These are phyloP conservation scores for Poecilia latipinna DNA, from an alignment of 2,113 vertebrate genomes.

Conservation along the genomic window DNA sequence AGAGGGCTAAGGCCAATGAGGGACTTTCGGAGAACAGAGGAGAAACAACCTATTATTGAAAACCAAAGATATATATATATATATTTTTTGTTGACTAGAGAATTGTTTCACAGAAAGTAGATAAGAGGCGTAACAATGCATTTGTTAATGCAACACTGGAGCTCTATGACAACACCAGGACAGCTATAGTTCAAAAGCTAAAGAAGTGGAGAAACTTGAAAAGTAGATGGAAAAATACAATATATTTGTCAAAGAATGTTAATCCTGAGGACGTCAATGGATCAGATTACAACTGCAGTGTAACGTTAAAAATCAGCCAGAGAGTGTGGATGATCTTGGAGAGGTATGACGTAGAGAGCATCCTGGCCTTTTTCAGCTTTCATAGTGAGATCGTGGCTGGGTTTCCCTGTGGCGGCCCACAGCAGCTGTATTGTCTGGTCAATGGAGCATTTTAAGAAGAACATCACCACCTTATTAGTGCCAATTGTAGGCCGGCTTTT, in stretches of 20 bases:
- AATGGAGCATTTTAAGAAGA: too few relatives aligned
- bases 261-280: too few relatives aligned
- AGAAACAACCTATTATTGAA: not conserved
- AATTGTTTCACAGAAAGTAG: conserved; percentile 4
- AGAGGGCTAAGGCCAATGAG: conserved; percentile 19
- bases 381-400: too few relatives aligned
- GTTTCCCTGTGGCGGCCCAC: too few relatives aligned
- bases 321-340: too few relatives aligned
- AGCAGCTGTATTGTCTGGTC: too few relatives aligned
- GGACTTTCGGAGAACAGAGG: not conserved
- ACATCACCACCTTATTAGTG: too few relatives aligned
- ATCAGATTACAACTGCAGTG: not conserved
- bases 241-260: not conserved
- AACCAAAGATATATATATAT: not conserved
- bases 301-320: too few relatives aligned
- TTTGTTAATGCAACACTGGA: not conserved
- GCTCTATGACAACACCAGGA: not conserved
- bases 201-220: not conserved
- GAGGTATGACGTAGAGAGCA: not conserved
- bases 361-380: too few relatives aligned
- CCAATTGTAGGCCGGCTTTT: too few relatives aligned
- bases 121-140: not conserved
- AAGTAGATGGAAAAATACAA: not conserved
- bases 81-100: not conserved
- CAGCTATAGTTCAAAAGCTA: not conserved